These are phyloP conservation scores for Tachina grossa DNA, from an alignment of 2,888 invertebrate species.

Conservation along the genomic window DNA sequence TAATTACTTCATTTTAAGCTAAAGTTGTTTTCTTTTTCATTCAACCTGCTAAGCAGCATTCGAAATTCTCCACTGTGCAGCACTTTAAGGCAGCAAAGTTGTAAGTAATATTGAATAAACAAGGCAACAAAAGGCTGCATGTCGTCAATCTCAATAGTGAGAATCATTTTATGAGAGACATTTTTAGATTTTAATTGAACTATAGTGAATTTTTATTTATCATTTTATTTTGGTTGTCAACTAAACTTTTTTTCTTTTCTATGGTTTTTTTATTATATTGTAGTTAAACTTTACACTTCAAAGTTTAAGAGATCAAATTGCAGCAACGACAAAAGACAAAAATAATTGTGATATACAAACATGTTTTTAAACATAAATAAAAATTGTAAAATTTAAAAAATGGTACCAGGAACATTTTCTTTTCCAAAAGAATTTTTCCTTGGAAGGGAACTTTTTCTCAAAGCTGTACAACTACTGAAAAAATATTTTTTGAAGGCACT, in stretches of 20 bases:
- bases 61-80: too few species aligned
- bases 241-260: constrained; percentile 3
- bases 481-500: too few species aligned
- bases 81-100: neutral
- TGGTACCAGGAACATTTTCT: too few species aligned
- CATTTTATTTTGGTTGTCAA: constrained; percentile 53
- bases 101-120: constrained; percentile 7
- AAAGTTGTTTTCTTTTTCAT: neutral
- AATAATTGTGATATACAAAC: neutral
- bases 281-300: neutral
- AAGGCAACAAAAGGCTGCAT: constrained; percentile 31
- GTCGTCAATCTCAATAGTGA: constrained; percentile 47
- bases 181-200: too few species aligned
- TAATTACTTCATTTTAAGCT: neutral
- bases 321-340: neutral
- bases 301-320: neutral
- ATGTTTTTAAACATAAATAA: neutral
- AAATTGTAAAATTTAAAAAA: neutral
- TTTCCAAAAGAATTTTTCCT: too few species aligned
- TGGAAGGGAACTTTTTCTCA: too few species aligned
- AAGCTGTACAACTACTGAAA: too few species aligned
- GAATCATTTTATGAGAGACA: too few species aligned
- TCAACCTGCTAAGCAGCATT: neutral
- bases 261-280: constrained; percentile 1
- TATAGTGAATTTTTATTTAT: too few species aligned